phyloP scores from a whole-genome alignment of 2,113 vertebrate species.

The Microtus ochrogaster region DNA sequence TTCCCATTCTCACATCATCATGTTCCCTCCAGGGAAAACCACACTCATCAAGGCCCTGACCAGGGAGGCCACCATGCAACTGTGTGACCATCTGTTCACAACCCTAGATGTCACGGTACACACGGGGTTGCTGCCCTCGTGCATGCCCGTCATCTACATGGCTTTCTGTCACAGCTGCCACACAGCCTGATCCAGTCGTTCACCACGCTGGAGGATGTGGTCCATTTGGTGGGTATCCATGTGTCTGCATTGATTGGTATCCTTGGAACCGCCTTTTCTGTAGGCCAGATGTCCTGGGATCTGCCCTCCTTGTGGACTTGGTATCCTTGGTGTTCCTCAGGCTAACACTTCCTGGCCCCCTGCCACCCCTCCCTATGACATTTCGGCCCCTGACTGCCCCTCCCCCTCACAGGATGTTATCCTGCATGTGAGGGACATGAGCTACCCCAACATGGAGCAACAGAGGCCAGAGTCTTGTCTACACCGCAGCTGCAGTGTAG shows the following conservation, averaged over 20 bases:
- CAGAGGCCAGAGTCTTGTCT: conserved; percentile 92
- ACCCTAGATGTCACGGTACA: conserved; percentile 95
- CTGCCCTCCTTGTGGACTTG: too few species aligned
- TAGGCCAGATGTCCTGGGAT: too few species aligned
- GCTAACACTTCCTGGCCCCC: too few species aligned
- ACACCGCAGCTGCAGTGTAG: conserved; percentile 88
- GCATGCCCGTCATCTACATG: conserved; percentile 90
- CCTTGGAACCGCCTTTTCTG: too few species aligned
- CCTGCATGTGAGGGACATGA: conserved; percentile 94
- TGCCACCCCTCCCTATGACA: too few species aligned
- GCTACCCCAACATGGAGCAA: conserved; percentile 92
- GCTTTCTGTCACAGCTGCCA: conserved; percentile 96
- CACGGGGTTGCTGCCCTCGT: conserved; percentile 90
- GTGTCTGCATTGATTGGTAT: too few species aligned
- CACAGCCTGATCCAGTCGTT: conserved; percentile 95
- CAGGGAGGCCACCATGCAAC: conserved; percentile 88
- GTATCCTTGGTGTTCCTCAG: too few species aligned
- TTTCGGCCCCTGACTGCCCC: too few species aligned
- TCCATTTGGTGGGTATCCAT: conserved; percentile 84
- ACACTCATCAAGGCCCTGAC: conserved; percentile 95
- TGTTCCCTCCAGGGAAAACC: conserved; percentile 89
- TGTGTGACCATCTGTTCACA: conserved; percentile 93
- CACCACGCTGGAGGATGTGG: conserved; percentile 94
- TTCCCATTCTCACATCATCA: too few species aligned
- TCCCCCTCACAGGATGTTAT: conserved; percentile 89